phyloP scores from a whole-genome alignment of 2,797 vertebrate genomes.

The Falco columbarius region DNA sequence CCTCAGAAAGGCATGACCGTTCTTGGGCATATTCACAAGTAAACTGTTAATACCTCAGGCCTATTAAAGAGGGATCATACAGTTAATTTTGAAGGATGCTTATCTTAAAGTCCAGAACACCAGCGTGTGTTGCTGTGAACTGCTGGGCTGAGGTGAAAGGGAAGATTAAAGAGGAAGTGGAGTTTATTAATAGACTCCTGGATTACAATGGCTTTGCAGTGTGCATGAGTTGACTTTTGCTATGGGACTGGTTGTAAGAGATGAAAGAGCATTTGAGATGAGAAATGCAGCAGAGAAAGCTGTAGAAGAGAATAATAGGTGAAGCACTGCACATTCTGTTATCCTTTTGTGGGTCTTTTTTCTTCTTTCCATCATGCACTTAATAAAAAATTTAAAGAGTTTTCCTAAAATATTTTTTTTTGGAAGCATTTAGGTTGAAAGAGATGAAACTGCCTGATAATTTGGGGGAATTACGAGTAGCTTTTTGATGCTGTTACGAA shows the following conservation, averaged over 20 bases:
- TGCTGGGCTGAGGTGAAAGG: conserved; percentile 23
- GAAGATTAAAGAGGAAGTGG: conserved; percentile 29
- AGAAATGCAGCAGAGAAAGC: background rate
- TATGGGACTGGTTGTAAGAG: background rate
- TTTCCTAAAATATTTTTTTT: background rate
- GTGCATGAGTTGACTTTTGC: background rate
- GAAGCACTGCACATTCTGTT: background rate
- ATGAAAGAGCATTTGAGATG: conserved; percentile 31
- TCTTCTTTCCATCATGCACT: background rate
- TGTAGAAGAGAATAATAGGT: background rate
- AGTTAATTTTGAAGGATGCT: conserved; percentile 25
- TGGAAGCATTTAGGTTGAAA: background rate
- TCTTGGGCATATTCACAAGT: background rate
- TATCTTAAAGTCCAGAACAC: background rate
- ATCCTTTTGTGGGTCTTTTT: background rate
- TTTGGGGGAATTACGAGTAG: background rate
- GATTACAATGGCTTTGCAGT: background rate
- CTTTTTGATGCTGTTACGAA: background rate
- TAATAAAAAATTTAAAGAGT: background rate
- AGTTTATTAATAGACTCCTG: conserved; percentile 16
- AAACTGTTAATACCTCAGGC: background rate
- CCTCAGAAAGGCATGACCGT: background rate
- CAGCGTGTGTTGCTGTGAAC: background rate
- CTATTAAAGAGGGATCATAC: background rate
- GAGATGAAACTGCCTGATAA: background rate